phyloP scores from a whole-genome alignment of 2,797 vertebrate species.

The Oreochromis grahami region DNA sequence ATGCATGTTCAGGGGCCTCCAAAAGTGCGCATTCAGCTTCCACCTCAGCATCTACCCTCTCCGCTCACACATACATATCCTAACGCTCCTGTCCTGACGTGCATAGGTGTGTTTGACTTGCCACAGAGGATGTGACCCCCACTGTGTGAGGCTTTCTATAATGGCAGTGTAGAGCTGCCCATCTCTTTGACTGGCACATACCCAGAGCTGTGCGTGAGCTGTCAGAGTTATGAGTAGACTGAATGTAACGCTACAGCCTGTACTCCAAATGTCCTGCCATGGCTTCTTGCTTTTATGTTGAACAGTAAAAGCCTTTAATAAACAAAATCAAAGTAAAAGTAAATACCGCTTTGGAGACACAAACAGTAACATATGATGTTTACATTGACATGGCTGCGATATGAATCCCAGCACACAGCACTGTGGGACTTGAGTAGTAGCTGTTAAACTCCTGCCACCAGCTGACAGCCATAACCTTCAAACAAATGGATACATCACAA shows the following conservation, averaged over 20 bases:
- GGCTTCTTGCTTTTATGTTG: conserved; percentile 55
- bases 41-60: not conserved
- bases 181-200: conserved; percentile 48
- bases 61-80: not conserved
- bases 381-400: conserved; percentile 52
- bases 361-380: conserved; percentile 62
- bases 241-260: conserved; percentile 18
- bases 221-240: conserved; percentile 30
- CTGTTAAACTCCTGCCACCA: conserved; percentile 13
- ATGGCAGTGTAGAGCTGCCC: conserved; percentile 3
- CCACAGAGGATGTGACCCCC: conserved; percentile 32
- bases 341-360: conserved; percentile 52
- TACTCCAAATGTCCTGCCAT: conserved; percentile 33
- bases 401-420: conserved; percentile 39
- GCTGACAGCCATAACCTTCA: conserved; percentile 25
- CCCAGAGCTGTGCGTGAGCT: conserved; percentile 37
- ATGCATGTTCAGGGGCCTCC: conserved; percentile 56
- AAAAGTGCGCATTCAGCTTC: conserved; percentile 60
- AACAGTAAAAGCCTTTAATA: conserved; percentile 60
- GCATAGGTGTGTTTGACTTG: conserved; percentile 54
- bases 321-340: conserved; percentile 68
- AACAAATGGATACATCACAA: conserved; percentile 15
- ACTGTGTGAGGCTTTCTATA: conserved; percentile 41
- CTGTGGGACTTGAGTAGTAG: conserved; percentile 16
- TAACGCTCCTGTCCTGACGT: conserved; percentile 33